These are phyloP conservation scores for Psilopsiagon aymara DNA, from an alignment of 2,113 vertebrate genomes.

Conservation along the genomic window DNA sequence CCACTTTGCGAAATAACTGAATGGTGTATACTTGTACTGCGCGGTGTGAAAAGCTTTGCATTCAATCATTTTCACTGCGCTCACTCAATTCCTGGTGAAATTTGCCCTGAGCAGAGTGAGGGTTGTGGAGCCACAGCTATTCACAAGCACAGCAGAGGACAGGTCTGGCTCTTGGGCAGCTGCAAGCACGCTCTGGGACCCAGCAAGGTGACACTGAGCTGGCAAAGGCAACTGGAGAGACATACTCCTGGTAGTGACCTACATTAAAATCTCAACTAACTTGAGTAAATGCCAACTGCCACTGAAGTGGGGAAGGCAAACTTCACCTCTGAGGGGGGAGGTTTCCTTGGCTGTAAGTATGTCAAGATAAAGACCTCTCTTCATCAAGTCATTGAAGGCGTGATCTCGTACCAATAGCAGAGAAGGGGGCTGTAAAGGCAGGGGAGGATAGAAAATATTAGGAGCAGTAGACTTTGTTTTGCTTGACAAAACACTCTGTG, in stretches of 20 bases:
- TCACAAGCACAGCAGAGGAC: not conserved
- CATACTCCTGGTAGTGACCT: not conserved
- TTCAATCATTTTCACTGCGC: not conserved
- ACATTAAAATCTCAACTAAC: rapidly evolving
- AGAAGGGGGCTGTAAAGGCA: not conserved
- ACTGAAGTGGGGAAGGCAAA: not conserved
- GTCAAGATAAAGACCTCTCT: not conserved
- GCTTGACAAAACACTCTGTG: not conserved
- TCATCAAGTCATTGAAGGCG: rapidly evolving
- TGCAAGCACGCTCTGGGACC: not conserved
- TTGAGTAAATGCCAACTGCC: not conserved
- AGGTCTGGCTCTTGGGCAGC: rapidly evolving
- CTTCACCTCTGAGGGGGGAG: not conserved
- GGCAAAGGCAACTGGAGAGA: not conserved
- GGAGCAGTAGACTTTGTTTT: not conserved
- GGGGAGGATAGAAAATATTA: not conserved
- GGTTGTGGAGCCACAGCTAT: not conserved
- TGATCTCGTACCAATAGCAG: not conserved
- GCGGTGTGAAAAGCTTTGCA: not conserved
- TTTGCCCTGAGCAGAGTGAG: not conserved
- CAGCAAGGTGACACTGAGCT: not conserved
- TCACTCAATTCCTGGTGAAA: not conserved
- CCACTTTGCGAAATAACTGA: not conserved
- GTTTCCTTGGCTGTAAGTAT: rapidly evolving
- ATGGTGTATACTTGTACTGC: not conserved